phyloP scores from a whole-genome alignment of 2,888 invertebrate genomes.

The Nematopogon swammerdamellus region DNA sequence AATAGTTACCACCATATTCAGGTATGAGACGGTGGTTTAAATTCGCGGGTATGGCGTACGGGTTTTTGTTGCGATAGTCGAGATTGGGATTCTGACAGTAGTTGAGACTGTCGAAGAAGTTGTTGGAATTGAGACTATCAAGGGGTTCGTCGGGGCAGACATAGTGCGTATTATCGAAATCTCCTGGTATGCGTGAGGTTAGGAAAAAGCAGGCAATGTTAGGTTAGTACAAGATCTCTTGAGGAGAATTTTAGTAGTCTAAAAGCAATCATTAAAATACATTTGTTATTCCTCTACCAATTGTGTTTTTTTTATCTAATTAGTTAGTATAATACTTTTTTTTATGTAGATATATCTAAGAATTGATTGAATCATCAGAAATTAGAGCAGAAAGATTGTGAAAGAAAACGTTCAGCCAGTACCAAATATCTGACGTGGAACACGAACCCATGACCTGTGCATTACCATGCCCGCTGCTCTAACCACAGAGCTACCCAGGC shows the following conservation, averaged over 20 bases:
- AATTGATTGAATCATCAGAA: too few relatives aligned
- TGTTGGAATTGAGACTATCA: slow-evolving; percentile 42
- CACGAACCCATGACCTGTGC: too few relatives aligned
- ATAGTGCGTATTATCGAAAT: slow-evolving; percentile 13
- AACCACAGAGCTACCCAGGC: too few relatives aligned
- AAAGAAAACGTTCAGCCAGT: too few relatives aligned
- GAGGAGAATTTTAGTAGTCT: not conserved
- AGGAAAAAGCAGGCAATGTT: slow-evolving; percentile 14
- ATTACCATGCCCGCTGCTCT: too few relatives aligned
- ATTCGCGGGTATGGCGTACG: slow-evolving; percentile 51
- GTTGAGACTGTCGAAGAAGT: slow-evolving; percentile 40
- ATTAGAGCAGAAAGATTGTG: too few relatives aligned
- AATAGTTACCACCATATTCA: slow-evolving; percentile 24
- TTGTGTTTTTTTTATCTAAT: slow-evolving; percentile 13
- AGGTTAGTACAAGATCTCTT: slow-evolving; percentile 1
- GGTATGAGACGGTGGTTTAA: slow-evolving; percentile 38
- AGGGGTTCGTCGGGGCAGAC: slow-evolving; percentile 30
- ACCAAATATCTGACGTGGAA: too few relatives aligned
- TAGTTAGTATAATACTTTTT: too few relatives aligned
- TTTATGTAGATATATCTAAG: too few relatives aligned
- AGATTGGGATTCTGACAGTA: slow-evolving; percentile 26
- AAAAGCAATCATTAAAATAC: slow-evolving; percentile 5
- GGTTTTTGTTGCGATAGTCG: slow-evolving; percentile 44
- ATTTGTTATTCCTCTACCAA: not conserved
- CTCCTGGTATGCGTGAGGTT: slow-evolving; percentile 39